phyloP scores from a whole-genome alignment of 2,113 vertebrate species.

The Zapornia atra region DNA sequence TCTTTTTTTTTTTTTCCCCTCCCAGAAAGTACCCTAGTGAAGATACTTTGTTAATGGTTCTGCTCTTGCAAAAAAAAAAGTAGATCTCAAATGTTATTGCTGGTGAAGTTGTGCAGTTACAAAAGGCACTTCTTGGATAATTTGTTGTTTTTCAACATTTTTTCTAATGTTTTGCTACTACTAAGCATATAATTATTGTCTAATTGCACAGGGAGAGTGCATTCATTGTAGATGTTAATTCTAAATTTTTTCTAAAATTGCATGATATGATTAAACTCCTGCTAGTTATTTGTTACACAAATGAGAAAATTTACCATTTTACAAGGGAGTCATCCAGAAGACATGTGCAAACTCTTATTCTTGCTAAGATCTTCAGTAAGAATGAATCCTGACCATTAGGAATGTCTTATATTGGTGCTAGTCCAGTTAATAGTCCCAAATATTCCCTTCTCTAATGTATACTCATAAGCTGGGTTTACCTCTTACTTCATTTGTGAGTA shows the following conservation, averaged over 20 bases:
- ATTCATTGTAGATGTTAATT: constrained; percentile 35
- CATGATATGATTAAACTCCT: neutral
- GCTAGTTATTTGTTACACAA: neutral
- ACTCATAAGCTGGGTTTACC: neutral
- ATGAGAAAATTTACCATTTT: neutral
- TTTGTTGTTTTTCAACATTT: neutral
- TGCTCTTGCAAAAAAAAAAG: neutral
- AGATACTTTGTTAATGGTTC: neutral
- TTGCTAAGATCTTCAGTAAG: neutral
- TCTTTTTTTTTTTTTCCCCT: neutral
- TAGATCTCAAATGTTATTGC: neutral
- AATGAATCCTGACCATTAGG: neutral
- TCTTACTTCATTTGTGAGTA: neutral
- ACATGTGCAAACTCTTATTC: neutral
- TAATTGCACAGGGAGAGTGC: neutral
- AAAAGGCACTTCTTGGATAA: neutral
- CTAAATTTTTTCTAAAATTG: neutral
- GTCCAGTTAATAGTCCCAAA: neutral
- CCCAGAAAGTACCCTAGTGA: neutral
- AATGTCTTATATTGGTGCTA: neutral
- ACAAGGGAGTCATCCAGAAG: neutral
- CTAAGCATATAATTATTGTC: constrained; percentile 11
- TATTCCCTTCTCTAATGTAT: neutral
- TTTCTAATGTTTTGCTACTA: neutral
- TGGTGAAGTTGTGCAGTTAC: neutral